Conservation (phyloP, 2,113 vertebrate species). For the Jacana jacana region DNA sequence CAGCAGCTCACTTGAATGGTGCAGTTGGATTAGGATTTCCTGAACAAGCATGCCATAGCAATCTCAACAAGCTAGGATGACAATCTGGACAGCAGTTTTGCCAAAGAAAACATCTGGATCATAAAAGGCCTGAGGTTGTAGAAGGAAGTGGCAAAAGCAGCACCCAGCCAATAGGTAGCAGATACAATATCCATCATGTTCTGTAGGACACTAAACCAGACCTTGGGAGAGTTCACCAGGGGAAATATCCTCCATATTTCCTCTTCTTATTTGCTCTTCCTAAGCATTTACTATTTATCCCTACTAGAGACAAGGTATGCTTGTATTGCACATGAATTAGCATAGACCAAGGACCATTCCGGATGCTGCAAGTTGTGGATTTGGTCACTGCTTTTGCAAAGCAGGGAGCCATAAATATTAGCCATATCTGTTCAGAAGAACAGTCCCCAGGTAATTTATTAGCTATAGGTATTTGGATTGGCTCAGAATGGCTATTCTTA, state of each 20-base stretch:
- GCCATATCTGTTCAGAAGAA: neutral
- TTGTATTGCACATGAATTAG: neutral
- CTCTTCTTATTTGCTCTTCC: neutral
- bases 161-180: neutral
- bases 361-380: neutral
- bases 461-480: neutral
- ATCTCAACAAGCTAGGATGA: neutral
- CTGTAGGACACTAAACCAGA: neutral
- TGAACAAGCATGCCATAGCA: neutral
- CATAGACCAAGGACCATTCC: neutral
- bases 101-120: neutral
- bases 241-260: neutral
- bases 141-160: neutral
- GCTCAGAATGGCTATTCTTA: neutral
- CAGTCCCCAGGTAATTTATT: neutral
- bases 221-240: neutral
- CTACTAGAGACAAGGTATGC: neutral
- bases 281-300: neutral
- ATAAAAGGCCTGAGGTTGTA: neutral
- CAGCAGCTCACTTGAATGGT: neutral
- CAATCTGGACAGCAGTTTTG: neutral
- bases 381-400: neutral
- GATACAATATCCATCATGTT: neutral
- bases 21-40: neutral
- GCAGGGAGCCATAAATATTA: neutral